A percentile compares a stretch with the other conserved stretches of the same genome.
Conservation (phyloP, 2,113 vertebrate genomes). For the Eretmochelys imbricata region DNA sequence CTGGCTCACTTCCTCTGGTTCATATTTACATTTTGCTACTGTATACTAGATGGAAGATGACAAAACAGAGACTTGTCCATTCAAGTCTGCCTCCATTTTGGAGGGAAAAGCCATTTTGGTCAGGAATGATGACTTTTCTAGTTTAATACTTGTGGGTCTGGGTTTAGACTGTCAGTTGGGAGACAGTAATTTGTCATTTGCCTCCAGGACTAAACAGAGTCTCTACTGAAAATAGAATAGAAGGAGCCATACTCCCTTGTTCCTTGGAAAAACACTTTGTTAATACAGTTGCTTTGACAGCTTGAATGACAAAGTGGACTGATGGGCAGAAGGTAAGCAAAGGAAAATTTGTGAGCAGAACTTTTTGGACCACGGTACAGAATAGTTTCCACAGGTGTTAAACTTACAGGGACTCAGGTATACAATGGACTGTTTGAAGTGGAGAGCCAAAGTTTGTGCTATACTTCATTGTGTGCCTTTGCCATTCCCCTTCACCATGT, state of each 20-base stretch:
- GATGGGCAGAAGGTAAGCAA: not conserved
- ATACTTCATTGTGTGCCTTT: not conserved
- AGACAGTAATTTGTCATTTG: not conserved
- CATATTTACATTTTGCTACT: not conserved
- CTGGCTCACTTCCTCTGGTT: not conserved
- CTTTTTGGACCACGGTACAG: not conserved
- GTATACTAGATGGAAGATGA: not conserved
- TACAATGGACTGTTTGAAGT: not conserved
- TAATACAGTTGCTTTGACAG: not conserved
- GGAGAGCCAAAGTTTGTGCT: not conserved
- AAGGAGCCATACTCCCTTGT: not conserved
- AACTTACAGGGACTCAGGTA: rapidly evolving
- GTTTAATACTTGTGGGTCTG: not conserved
- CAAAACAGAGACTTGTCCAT: not conserved
- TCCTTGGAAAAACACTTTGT: not conserved
- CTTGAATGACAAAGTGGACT: not conserved
- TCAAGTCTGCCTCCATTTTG: not conserved
- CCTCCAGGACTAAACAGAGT: not conserved
- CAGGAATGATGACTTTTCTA: not conserved
- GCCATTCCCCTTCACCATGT: not conserved
- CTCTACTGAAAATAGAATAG: not conserved
- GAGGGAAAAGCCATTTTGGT: not conserved
- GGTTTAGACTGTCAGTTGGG: not conserved
- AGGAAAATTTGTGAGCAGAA: not conserved
- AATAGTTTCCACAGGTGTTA: not conserved